Conservation (phyloP, 2,113 vertebrate genomes). For the Acinonyx jubatus region DNA sequence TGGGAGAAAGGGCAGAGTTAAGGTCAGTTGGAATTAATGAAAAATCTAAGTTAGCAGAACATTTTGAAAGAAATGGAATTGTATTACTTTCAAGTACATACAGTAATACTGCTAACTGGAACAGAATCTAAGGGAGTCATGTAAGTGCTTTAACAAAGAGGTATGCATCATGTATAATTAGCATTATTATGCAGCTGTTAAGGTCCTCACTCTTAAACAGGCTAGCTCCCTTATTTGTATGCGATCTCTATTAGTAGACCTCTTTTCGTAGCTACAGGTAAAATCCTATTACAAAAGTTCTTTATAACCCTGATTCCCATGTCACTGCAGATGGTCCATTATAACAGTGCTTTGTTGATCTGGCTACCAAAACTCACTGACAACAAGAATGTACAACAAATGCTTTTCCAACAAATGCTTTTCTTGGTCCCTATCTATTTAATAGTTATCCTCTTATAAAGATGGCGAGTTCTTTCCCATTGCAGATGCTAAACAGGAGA, state of each 20-base stretch:
- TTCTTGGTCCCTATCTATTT: conserved; percentile 21
- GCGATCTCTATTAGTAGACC: conserved; percentile 5
- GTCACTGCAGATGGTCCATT: conserved; percentile 21
- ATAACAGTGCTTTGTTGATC: conserved; percentile 47
- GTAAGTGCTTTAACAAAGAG: conserved; percentile 57
- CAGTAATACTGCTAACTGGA: conserved; percentile 40
- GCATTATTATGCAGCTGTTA: conserved; percentile 50
- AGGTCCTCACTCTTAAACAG: conserved; percentile 36
- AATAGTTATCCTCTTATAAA: conserved; percentile 4
- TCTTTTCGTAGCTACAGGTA: conserved; percentile 34
- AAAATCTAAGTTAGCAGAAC: conserved; percentile 44
- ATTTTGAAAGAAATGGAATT: conserved; percentile 60
- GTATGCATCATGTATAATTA: conserved; percentile 54
- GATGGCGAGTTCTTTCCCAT: neutral
- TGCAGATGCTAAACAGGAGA: conserved; percentile 1
- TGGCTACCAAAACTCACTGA: conserved; percentile 41
- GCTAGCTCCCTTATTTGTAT: neutral
- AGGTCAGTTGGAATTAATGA: conserved; percentile 40
- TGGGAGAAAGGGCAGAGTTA: neutral
- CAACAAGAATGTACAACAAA: conserved; percentile 13
- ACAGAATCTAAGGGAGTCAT: conserved; percentile 20
- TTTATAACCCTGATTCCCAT: conserved; percentile 17
- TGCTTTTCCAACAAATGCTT: conserved; percentile 31
- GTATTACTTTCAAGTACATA: conserved; percentile 39
- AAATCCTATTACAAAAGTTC: conserved; percentile 16